Percentiles rank a stretch among this genome's conserved stretches.
These are phyloP conservation scores for Apis dorsata DNA, from an alignment of 1,140 invertebrate genomes.

Conservation along the genomic window DNA sequence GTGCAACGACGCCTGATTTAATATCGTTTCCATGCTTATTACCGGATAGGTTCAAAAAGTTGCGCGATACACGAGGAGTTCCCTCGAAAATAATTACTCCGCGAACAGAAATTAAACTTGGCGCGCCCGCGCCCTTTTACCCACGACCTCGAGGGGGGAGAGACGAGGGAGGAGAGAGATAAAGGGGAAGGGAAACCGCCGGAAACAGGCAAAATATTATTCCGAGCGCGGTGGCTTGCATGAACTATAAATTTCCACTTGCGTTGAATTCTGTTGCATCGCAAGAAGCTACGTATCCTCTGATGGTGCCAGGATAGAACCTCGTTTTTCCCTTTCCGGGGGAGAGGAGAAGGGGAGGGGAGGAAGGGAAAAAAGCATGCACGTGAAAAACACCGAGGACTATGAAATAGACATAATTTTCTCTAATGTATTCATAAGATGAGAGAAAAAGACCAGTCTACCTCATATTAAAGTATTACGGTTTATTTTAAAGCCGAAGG, in stretches of 20 bases:
- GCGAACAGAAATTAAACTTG: conserved; percentile 15
- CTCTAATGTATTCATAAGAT: neutral
- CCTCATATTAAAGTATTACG: neutral
- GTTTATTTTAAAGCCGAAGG: too few relatives aligned
- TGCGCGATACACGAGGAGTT: neutral
- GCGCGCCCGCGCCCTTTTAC: neutral
- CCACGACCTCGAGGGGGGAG: too few relatives aligned
- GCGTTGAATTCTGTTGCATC: conserved; percentile 3
- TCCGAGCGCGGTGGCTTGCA: neutral
- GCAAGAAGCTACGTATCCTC: conserved; percentile 17
- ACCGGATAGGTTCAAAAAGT: neutral
- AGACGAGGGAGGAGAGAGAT: neutral
- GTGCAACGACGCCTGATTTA: neutral
- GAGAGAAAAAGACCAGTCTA: neutral
- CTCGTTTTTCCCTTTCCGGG: neutral
- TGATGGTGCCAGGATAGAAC: neutral
- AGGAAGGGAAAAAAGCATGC: neutral
- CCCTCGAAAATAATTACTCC: conserved; percentile 17
- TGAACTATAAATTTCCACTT: conserved; percentile 14
- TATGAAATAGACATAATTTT: conserved; percentile 3
- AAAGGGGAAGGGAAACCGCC: neutral
- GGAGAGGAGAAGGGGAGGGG: neutral
- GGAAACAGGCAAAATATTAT: conserved; percentile 33
- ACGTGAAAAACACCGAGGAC: neutral
- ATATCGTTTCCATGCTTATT: conserved; percentile 1